Evolutionary conservation across 2,113 vertebrate species (phyloP), one percentile per base, ranked within the genome.

Genomic region (Percina caprodes): DNA sequence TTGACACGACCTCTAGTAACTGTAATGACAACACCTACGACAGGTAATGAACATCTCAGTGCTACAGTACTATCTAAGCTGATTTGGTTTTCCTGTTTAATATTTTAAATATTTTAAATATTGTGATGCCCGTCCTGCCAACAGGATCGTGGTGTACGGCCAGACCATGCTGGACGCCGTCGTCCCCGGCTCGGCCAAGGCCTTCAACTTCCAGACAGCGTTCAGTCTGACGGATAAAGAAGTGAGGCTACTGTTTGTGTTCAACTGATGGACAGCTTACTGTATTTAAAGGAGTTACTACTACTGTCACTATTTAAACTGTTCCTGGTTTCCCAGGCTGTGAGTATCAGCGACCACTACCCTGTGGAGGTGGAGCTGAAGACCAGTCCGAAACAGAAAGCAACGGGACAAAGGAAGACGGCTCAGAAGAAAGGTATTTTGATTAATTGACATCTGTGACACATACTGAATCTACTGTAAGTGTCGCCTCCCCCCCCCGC

Each of bases 91-190:
- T n/a, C 19, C 19, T 52, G 51, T 19, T 52, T 10, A 21, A 52
- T 52, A 42, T 42, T n/a, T 30, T 0, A 49, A 52, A 52, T 52
- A 42, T 42, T n/a, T 30, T 0, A 49, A 52, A 52, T 2, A 19
- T 1, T 5, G 23, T 19, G 33, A 26, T 11, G 1, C 0, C 0
- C 24, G 21, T 51, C 45, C 26, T 60, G 18, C 39, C 48, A 13
- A 60, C 62, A 97, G 96, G 92, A 96, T 97, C 0, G 95, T 96
- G 51, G 93, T 94, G 0, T 91, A 95, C 0, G 95, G 95, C 5
- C 6, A 93, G 0, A 60, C 72, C 5, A 89, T 95, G 73, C 81
- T 92, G 35, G 4, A 72, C 0, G 86, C 91, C 0, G 6, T 96
- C 0, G 89, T 96, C 1, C 89, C 93, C 0, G 10, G 52, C 15